These are phyloP conservation scores for Heterodera schachtii DNA, from an alignment of 1,140 invertebrate genomes.

Conservation along the genomic window DNA sequence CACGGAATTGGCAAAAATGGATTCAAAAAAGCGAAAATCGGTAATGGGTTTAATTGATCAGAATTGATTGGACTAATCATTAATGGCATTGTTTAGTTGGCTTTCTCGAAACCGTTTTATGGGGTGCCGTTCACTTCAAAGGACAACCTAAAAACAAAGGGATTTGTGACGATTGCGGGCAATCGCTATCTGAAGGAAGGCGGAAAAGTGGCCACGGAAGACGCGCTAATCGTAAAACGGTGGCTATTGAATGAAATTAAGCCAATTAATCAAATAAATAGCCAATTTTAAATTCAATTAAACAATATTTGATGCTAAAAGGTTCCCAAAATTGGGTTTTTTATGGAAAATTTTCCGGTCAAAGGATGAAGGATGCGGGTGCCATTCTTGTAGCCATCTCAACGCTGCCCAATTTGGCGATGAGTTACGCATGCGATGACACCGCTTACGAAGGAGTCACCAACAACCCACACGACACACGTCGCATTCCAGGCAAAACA, in stretches of 20 bases:
- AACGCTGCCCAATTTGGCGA: conserved; percentile 20
- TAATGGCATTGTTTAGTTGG: conserved; percentile 12
- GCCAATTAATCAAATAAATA: conserved; percentile 8
- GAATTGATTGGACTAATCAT: too few species aligned
- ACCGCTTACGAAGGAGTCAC: conserved; percentile 76
- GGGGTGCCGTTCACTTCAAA: conserved; percentile 62
- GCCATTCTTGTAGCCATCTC: conserved; percentile 20
- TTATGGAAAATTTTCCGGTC: too few species aligned
- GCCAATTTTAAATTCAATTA: neutral
- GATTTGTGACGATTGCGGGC: conserved; percentile 28
- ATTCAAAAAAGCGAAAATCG: conserved; percentile 24
- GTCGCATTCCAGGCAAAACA: conserved; percentile 75
- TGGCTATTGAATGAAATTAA: neutral
- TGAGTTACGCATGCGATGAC: conserved; percentile 8
- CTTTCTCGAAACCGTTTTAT: conserved; percentile 42
- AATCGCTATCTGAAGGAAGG: neutral
- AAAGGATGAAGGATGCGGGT: conserved; percentile 12
- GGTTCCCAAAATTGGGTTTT: too few species aligned
- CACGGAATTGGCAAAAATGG: conserved; percentile 55
- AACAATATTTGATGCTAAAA: too few species aligned
- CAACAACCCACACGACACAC: conserved; percentile 84
- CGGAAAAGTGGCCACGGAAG: neutral
- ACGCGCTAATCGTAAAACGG: neutral
- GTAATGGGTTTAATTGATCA: neutral
- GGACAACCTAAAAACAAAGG: conserved; percentile 51